These are phyloP conservation scores for Probosciger aterrimus DNA, from an alignment of 2,113 vertebrate species.

Conservation along the genomic window DNA sequence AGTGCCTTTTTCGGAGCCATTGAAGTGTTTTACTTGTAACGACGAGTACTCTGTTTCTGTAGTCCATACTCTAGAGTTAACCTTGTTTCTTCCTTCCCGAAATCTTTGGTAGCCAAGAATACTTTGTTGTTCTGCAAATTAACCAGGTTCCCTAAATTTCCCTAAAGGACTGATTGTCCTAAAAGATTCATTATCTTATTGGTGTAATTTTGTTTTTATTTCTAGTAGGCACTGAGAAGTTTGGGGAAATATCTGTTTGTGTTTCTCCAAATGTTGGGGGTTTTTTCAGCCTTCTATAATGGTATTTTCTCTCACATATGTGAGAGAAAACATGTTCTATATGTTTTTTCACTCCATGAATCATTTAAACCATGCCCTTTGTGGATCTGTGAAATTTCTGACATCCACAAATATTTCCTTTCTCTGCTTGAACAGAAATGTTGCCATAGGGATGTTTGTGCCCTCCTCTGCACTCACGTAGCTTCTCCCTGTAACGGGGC, in stretches of 20 bases:
- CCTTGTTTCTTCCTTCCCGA: background rate
- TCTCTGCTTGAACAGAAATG: background rate
- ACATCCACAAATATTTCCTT: background rate
- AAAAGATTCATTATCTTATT: background rate
- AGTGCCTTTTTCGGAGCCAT: rapidly evolving
- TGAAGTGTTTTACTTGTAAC: background rate
- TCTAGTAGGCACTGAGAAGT: background rate
- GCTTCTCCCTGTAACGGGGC: background rate
- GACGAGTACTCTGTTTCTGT: background rate
- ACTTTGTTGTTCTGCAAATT: background rate
- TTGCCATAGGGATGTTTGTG: background rate
- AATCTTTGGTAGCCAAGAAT: background rate
- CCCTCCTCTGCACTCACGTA: background rate
- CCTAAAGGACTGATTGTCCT: background rate
- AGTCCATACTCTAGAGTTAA: background rate
- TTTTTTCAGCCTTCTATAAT: background rate
- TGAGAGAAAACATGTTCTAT: background rate
- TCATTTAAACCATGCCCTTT: background rate
- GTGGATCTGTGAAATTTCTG: background rate
- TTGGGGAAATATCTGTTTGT: background rate
- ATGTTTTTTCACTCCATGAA: background rate
- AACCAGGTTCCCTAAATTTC: background rate
- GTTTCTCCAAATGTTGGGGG: background rate
- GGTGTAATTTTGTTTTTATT: background rate
- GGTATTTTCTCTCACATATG: background rate